Base-by-base conservation (phyloP, 1,140 invertebrate genomes). In the Cotesia glomerata region DNA sequence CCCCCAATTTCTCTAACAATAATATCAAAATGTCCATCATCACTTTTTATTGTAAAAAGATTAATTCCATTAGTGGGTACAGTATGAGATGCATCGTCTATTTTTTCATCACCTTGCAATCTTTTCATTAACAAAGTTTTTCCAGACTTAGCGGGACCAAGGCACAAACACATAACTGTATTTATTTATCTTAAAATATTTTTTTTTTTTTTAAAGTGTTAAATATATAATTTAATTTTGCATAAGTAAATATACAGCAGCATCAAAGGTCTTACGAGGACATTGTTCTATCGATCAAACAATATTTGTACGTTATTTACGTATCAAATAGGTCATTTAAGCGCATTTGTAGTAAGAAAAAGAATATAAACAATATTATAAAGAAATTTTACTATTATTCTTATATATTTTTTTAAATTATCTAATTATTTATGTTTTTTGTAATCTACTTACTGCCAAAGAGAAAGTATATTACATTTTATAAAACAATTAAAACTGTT, bases 111-210 rank as follows among this genome's bases (percentile, higher is more conserved):
- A 56, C 91, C 89, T 82, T 94, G 91, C 4, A 95, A 82, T 59
- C 90, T 90, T 84, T 92, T 92, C 54, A 95, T 81, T 16, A 95
- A 81, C n/a, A 94, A 89, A 0, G 93, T 95, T 89, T 95, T 95
- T 0, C 94, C 94, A 0, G 93, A 92, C 64, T 92, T 91, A 61
- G 90, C 89, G 4, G 94, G 93, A 0, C 94, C 94, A 59, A 95
- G 80, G 76, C 94, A 95, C 4, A 95, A 84, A 74, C 91, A 89
- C 79, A 88, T 87, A 26, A 26, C 3, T 26, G 1, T 36, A 64
- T 75, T 39, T 36, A 11, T 59, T 7, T 14, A 39, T 16, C 36
- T 16, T 39, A 11, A 65, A 52, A 32, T 51, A 8, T 11, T 49
- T 52, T 52, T 8, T 49, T 49, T 26, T 1, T 66, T 11, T 34